phyloP scores from a whole-genome alignment of 2,113 vertebrate genomes.

The Xiphophorus couchianus region DNA sequence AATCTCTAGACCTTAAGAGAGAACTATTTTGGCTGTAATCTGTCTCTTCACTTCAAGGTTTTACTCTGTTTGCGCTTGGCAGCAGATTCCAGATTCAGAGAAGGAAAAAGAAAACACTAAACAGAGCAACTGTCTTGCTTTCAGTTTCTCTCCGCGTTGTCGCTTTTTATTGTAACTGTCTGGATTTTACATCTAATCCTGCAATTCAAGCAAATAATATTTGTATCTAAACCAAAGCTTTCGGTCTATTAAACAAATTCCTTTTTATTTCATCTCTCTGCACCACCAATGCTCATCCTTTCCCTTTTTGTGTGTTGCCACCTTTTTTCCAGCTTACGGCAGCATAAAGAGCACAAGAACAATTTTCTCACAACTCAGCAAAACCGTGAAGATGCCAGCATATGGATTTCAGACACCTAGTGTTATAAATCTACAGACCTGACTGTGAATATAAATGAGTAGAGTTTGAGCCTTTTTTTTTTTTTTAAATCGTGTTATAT shows the following conservation, averaged over 20 bases:
- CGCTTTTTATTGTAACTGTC: too few species aligned
- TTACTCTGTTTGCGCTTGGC: too few species aligned
- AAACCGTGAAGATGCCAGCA: conserved; percentile 17
- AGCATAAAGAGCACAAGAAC: conserved; percentile 28
- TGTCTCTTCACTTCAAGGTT: not conserved
- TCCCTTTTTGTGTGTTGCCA: conserved; percentile 7
- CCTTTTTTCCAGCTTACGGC: conserved; percentile 41
- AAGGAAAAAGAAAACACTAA: not conserved
- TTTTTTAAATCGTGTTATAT: not conserved
- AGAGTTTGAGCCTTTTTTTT: not conserved
- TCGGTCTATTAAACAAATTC: too few species aligned
- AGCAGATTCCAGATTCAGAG: not conserved
- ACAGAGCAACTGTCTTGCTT: not conserved
- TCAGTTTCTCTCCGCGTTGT: not conserved
- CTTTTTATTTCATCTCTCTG: conserved; percentile 2
- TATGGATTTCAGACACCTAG: conserved; percentile 7
- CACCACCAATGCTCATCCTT: conserved; percentile 6
- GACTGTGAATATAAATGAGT: not conserved
- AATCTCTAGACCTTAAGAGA: too few species aligned
- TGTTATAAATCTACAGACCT: not conserved
- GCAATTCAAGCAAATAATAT: not conserved
- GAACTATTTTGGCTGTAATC: not conserved
- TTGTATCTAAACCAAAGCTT: not conserved
- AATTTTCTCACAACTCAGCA: conserved; percentile 38
- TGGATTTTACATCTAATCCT: not conserved